Evolutionary conservation across 2,888 invertebrate species (phyloP).

Genomic region (Serripes groenlandicus): DNA sequence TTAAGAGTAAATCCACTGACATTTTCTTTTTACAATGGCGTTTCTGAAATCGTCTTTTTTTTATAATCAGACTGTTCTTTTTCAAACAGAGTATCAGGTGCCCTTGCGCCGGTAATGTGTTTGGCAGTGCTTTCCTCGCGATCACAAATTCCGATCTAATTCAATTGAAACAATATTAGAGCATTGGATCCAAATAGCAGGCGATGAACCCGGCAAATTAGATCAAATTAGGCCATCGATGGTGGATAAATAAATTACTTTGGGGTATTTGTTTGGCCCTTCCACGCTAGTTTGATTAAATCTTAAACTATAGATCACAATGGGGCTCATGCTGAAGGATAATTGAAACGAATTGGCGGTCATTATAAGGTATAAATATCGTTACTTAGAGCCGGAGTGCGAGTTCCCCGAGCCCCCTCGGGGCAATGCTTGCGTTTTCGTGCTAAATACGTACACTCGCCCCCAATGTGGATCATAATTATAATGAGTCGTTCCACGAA

Average conservation of each 20-base stretch:
- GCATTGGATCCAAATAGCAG: slow-evolving; percentile 48
- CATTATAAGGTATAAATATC: slow-evolving; percentile 27
- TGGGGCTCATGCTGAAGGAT: slow-evolving; percentile 5
- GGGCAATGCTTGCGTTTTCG: neutral
- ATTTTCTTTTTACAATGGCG: no score
- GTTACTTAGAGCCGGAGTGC: slow-evolving; percentile 14
- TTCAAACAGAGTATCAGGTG: slow-evolving; percentile 52
- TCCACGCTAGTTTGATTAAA: slow-evolving; percentile 55
- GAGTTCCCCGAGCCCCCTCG: neutral
- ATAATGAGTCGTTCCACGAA: no score
- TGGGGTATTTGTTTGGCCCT: slow-evolving; percentile 41
- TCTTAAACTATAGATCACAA: slow-evolving; percentile 47
- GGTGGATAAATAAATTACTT: slow-evolving; percentile 59
- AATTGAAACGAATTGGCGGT: slow-evolving; percentile 1
- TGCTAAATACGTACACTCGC: neutral
- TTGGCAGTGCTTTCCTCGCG: slow-evolving; percentile 30
- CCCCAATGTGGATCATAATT: no score
- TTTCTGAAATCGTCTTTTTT: no score
- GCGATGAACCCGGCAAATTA: slow-evolving; percentile 60
- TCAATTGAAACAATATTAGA: slow-evolving; percentile 60
- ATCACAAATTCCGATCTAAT: slow-evolving; percentile 58
- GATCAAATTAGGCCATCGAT: slow-evolving; percentile 58
- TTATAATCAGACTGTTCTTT: slow-evolving; percentile 20
- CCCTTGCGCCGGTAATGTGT: slow-evolving; percentile 45
- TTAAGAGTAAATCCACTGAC: slow-evolving; percentile 1